phyloP scores from a whole-genome alignment of 2,113 vertebrate species.

The Catharus fuscescens region DNA sequence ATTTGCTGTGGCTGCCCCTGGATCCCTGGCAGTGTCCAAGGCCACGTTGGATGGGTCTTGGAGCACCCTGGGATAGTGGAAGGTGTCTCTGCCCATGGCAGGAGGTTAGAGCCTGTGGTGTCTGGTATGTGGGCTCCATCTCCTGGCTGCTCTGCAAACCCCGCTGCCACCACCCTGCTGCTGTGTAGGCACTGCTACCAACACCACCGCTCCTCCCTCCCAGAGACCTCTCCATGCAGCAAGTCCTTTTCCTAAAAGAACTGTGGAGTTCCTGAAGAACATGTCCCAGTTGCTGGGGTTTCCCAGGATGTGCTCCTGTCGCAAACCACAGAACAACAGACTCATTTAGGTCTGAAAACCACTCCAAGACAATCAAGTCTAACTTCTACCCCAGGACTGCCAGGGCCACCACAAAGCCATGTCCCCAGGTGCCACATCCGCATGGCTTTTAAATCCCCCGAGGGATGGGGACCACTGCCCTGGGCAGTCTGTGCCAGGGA shows the following conservation, averaged over 20 bases:
- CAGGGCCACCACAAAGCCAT: background rate
- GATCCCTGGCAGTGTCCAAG: background rate
- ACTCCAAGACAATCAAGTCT: background rate
- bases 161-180: background rate
- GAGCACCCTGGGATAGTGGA: background rate
- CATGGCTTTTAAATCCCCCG: background rate
- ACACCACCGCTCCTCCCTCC: background rate
- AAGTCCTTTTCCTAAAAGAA: background rate
- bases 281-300: background rate
- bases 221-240: background rate
- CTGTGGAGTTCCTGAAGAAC: background rate
- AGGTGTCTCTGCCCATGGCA: background rate
- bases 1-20: background rate
- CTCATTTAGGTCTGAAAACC: background rate
- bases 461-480: background rate
- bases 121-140: conserved; percentile 38
- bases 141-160: conserved; percentile 46
- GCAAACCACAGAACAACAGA: background rate
- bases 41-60: background rate
- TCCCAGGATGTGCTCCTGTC: background rate
- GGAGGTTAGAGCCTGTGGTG: background rate
- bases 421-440: background rate
- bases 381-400: background rate
- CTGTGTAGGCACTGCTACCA: background rate
- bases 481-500: background rate